Conservation (phyloP, 2,888 invertebrate species). For the Trileptium ribeirensis region DNA sequence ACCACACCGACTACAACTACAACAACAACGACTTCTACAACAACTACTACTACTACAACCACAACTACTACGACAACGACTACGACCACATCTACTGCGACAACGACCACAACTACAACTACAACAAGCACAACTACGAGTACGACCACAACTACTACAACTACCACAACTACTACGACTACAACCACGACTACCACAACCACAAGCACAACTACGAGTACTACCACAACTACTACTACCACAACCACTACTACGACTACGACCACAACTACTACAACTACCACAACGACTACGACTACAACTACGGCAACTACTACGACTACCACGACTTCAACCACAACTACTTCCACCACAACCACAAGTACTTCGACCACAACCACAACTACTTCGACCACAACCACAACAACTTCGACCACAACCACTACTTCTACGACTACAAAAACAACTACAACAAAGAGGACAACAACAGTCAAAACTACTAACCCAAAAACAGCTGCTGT, state of each 20-base stretch:
- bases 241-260: constrained; percentile 1
- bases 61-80: constrained; percentile 13
- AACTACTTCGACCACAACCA: neutral
- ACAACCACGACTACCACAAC: constrained; percentile 13
- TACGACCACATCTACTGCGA: constrained; percentile 6
- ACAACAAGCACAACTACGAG: constrained; percentile 1
- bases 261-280: neutral
- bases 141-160: constrained; percentile 5
- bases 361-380: neutral
- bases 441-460: neutral
- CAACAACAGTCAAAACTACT: no score
- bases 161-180: constrained; percentile 6
- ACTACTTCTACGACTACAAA: constrained; percentile 2
- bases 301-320: no score
- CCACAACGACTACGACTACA: neutral
- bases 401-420: neutral
- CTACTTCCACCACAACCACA: neutral
- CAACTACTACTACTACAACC: constrained; percentile 8
- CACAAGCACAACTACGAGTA: neutral
- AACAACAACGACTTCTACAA: constrained; percentile 11
- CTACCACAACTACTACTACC: neutral
- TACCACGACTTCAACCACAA: no score
- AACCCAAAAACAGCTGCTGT: no score
- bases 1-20: constrained; percentile 1
- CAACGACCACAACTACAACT: constrained; percentile 10